These are phyloP conservation scores for Stenichneumon culpator DNA, from an alignment of 2,888 invertebrate genomes.

Conservation along the genomic window DNA sequence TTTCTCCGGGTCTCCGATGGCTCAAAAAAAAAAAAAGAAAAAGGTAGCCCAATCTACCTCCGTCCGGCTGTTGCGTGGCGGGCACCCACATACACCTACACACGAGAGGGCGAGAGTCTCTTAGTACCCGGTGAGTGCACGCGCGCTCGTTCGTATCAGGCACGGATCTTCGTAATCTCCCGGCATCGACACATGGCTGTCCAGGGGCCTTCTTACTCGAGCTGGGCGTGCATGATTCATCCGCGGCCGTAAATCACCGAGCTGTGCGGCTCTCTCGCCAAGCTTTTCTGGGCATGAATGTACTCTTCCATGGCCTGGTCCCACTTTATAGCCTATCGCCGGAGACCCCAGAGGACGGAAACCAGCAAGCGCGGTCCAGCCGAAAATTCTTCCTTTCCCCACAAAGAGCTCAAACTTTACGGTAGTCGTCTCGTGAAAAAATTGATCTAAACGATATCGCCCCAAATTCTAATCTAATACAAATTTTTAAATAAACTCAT, in stretches of 20 bases:
- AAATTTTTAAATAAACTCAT: too few relatives aligned
- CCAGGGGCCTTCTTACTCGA: slow-evolving; percentile 71
- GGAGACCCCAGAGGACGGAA: slow-evolving; percentile 12
- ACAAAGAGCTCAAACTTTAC: slow-evolving; percentile 1
- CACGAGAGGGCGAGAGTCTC: slow-evolving; percentile 33
- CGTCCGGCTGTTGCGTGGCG: slow-evolving; percentile 59
- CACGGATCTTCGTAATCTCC: slow-evolving; percentile 81
- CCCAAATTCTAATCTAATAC: too few relatives aligned
- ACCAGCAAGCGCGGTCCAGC: slow-evolving; percentile 42
- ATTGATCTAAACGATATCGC: too few relatives aligned
- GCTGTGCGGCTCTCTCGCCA: slow-evolving; percentile 44
- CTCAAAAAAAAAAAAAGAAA: slow-evolving; percentile 36
- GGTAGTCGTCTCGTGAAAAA: background rate
- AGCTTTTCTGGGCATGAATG: slow-evolving; percentile 54
- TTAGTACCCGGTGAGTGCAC: slow-evolving; percentile 39
- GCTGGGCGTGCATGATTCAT: slow-evolving; percentile 81
- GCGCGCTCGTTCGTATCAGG: slow-evolving; percentile 76
- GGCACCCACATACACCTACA: slow-evolving; percentile 79
- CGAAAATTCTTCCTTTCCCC: slow-evolving; percentile 65
- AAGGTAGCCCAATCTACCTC: slow-evolving; percentile 58
- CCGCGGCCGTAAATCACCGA: slow-evolving; percentile 72
- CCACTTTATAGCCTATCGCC: slow-evolving; percentile 67
- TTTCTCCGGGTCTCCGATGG: slow-evolving; percentile 73
- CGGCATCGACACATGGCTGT: slow-evolving; percentile 81
- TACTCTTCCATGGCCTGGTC: slow-evolving; percentile 57